A percentile compares a stretch with the other conserved stretches of the same genome.
These are phyloP conservation scores for Cheilosia scutellata DNA, from an alignment of 2,888 invertebrate genomes.

Conservation along the genomic window DNA sequence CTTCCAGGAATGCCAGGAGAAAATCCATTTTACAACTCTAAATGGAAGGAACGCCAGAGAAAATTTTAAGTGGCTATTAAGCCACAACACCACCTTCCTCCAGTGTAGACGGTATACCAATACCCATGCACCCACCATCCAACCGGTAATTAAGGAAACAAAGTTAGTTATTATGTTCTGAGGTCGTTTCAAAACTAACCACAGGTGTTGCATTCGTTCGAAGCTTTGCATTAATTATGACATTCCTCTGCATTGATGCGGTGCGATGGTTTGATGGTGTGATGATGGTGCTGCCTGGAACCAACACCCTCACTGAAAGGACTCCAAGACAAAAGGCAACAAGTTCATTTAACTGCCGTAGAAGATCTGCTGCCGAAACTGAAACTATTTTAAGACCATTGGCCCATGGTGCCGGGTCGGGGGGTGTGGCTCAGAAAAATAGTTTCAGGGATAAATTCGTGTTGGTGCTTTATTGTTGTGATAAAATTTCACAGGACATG, in stretches of 20 bases:
- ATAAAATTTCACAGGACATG: constrained; percentile 78
- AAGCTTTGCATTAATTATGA: constrained; percentile 85
- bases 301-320: constrained; percentile 2
- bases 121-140: constrained; percentile 17
- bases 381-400: constrained; percentile 68
- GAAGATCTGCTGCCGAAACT: constrained; percentile 42
- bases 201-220: constrained; percentile 84
- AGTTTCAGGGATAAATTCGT: constrained; percentile 44
- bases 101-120: neutral
- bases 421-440: constrained; percentile 46
- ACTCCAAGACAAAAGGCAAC: constrained; percentile 66
- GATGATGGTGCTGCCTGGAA: neutral
- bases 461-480: constrained; percentile 49
- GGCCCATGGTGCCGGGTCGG: neutral
- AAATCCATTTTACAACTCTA: constrained; percentile 39
- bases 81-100: constrained; percentile 63
- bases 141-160: constrained; percentile 72
- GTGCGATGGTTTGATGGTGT: neutral
- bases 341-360: constrained; percentile 66
- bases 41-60: constrained; percentile 41
- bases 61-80: constrained; percentile 72
- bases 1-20: constrained; percentile 45
- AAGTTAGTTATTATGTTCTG: constrained; percentile 77
- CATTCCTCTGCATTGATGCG: constrained; percentile 77
- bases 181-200: constrained; percentile 83